Base-by-base conservation (phyloP, 2,888 invertebrate species). In the Nudaria mundana region DNA sequence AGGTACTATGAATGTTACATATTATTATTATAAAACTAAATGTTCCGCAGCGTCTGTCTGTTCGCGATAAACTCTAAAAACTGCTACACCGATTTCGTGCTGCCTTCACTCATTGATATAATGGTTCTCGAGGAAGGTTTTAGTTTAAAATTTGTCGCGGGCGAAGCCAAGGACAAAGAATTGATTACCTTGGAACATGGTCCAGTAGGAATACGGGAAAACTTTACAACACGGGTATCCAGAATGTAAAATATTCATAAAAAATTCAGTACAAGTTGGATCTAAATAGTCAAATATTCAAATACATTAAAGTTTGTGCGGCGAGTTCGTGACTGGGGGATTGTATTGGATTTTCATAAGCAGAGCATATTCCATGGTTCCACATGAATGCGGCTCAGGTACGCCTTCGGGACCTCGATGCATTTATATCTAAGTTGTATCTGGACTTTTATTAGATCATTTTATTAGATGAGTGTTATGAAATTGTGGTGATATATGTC, bases 341-440 rank as follows among this genome's bases (percentile, higher is more conserved):
- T 63, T 52, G 63, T 66, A 72, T 72, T 65, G 68, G 64, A 56
- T 68, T 69, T 74, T 71, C 66, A 73, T 66, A 56, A 65, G 63
- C 52, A 49, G 40, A 44, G 46, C 52, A 37, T 46, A 34, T 37
- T 43, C 20, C 16, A 34, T 38, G 56, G 61, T 62, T 57, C 46
- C 44, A 52, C 57, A 36, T 52, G 58, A 40, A 56, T 65, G 55
- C 63, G 37, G 35, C 53, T 51, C 58, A 60, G 56, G 55, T 51
- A 60, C 54, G 50, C 68, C 53, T 52, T 33, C 16, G 62, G 68
- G 65, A 57, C 35, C 22, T 15, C 25, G 39, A 46, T 58, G 59
- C 56, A 62, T 54, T 52, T 48, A n/a, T n/a, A n/a, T n/a, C 35
- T 37, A 54, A 53, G 46, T 56, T 56, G 58, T 57, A 59, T 57